These are phyloP conservation scores for Hyaena hyaena DNA, from an alignment of 2,113 vertebrate species.

Conservation along the genomic window DNA sequence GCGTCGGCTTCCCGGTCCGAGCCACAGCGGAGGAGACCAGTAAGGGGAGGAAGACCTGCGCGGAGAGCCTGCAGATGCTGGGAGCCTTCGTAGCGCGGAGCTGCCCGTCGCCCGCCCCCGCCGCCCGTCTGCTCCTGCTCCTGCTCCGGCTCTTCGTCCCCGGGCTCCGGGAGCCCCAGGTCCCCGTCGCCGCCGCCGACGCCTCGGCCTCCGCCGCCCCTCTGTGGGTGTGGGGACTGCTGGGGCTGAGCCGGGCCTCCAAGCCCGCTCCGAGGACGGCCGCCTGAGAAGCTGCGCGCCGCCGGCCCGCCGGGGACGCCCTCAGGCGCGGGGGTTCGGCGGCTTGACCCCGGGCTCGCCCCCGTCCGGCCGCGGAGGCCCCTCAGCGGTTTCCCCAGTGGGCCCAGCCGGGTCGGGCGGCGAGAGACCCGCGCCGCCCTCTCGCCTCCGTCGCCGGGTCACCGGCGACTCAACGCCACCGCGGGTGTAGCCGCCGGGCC, in stretches of 20 bases:
- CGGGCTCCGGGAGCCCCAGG: neutral
- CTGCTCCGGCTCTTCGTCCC: neutral
- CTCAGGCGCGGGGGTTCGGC: slow-evolving; percentile 9
- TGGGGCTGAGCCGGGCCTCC: slow-evolving; percentile 44
- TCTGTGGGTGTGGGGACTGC: slow-evolving; percentile 7
- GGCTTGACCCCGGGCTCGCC: slow-evolving; percentile 22
- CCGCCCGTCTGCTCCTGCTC: neutral
- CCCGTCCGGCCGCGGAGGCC: neutral
- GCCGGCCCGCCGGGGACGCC: slow-evolving; percentile 37
- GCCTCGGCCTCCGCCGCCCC: neutral
- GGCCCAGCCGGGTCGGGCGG: neutral
- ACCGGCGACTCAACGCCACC: neutral
- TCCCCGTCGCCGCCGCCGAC: slow-evolving; percentile 39
- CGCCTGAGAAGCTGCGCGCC: slow-evolving; percentile 45
- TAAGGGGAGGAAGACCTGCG: neutral
- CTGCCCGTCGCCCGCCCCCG: slow-evolving; percentile 18
- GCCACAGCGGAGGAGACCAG: neutral
- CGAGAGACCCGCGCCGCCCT: neutral
- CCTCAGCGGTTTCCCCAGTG: neutral
- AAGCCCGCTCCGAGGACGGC: neutral
- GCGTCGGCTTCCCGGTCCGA: neutral
- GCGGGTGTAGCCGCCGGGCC: neutral
- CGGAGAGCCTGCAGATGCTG: slow-evolving; percentile 58
- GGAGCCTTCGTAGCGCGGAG: neutral
- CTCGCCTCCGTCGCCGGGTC: neutral